These are phyloP conservation scores for Borostomias antarcticus DNA, from an alignment of 2,797 vertebrate genomes.

Conservation along the genomic window DNA sequence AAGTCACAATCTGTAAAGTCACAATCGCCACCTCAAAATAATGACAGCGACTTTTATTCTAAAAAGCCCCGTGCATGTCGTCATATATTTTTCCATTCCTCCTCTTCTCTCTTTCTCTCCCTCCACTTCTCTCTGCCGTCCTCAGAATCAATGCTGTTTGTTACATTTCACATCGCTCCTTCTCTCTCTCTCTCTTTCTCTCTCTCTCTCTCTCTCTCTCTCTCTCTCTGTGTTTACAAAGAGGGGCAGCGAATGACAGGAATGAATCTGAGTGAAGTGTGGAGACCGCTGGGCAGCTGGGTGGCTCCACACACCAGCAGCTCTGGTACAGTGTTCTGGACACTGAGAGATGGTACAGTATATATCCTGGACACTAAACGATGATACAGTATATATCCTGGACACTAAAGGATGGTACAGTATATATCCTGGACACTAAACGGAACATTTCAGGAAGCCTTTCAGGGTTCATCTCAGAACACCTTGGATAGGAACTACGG, in stretches of 20 bases:
- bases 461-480: no score
- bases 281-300: constrained; percentile 4
- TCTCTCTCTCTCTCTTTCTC: constrained; percentile 19
- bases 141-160: no score
- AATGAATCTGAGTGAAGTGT: constrained; percentile 9
- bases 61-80: no score
- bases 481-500: no score
- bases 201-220: constrained; percentile 13
- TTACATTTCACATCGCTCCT: no score
- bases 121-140: not conserved
- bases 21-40: no score
- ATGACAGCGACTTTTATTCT: no score
- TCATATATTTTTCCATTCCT: no score
- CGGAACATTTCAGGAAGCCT: no score
- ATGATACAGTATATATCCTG: not conserved
- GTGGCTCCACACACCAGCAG: constrained; percentile 16
- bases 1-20: no score
- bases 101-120: constrained; percentile 26
- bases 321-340: constrained; percentile 1
- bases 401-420: no score
- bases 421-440: not conserved
- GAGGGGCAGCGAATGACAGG: constrained; percentile 27
- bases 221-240: constrained; percentile 5
- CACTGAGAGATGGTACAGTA: not conserved
- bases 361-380: not conserved